Evolutionary conservation across 2,113 vertebrate species (phyloP), one percentile per base, ranked within the genome.

Genomic region (Garra rufa): DNA sequence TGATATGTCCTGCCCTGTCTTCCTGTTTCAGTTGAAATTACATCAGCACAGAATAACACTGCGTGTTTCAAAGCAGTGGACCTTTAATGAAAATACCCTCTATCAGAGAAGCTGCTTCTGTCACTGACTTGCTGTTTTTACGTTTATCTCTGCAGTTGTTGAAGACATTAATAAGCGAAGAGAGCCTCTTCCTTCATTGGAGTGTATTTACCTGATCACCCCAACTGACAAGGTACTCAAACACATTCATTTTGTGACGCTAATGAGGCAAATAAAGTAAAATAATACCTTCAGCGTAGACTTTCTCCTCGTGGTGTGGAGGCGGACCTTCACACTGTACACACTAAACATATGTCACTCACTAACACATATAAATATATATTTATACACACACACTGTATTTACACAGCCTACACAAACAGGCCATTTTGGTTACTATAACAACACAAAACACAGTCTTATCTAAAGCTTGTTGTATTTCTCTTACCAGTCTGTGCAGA

Each of bases 181-280:
- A 92, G 98, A 99, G 88, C 98, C 98, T 0, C 95, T 99, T 14
- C 98, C 98, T 81, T 98, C 96, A 89, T 92, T 99, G 94, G 98
- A 99, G 93, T 96, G 97, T 1, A 98, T 99, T 89, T 99, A 98
- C 59, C 96, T 99, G 91, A 99, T 99, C 91, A 99, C 98, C 17
- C 98, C 98, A 0, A 98, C 98, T 0, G 98, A 99, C 88, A 99
- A 99, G 97, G 98, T 99, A 88, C 55, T 41, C 14, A 69, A 24
- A 50, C 28, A 55, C 52, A 21, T 28, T 24, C 0, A 48, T 67
- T 67, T n/a, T 74, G 30, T n/a, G 26, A 14, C 26, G 21, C 81
- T 55, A 73, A 86, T 63, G 65, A 75, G 52, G 48, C 48, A 65
- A n/a, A n/a, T n/a, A n/a, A n/a, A n/a, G n/a, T n/a, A n/a, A 70